Percentiles rank a stretch among this genome's conserved stretches.
phyloP scores from a whole-genome alignment of 1,140 invertebrate species.

The Ceratosolen solmsi region DNA sequence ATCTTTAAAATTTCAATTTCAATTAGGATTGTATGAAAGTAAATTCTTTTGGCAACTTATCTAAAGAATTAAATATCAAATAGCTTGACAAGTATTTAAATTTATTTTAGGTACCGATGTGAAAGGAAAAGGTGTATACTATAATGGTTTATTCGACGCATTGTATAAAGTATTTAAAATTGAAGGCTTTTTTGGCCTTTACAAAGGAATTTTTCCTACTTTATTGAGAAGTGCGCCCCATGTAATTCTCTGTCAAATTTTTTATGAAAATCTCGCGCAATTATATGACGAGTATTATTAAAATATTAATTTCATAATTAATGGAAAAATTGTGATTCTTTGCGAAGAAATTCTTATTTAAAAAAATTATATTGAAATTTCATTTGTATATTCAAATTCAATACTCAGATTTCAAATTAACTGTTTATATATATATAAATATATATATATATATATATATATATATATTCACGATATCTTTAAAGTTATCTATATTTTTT shows the following conservation, averaged over 20 bases:
- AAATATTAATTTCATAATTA: not conserved
- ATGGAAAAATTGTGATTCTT: not conserved
- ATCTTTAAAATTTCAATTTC: not conserved
- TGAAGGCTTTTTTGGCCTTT: conserved; percentile 85
- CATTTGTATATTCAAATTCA: no score
- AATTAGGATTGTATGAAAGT: not conserved
- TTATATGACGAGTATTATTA: conserved; percentile 52
- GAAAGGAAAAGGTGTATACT: conserved; percentile 79
- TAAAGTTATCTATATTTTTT: no score
- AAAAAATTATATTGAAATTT: no score
- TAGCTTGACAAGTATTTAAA: not conserved
- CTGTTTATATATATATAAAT: no score
- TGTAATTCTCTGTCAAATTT: conserved; percentile 86
- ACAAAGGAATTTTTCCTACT: conserved; percentile 86
- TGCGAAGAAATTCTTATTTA: not conserved
- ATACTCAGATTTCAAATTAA: no score
- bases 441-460: no score
- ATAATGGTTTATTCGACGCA: conserved; percentile 83
- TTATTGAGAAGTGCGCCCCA: conserved; percentile 89
- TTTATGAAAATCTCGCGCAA: conserved; percentile 85
- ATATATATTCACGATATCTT: no score
- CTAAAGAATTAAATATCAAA: no score
- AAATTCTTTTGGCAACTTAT: no score
- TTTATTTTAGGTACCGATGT: conserved; percentile 76
- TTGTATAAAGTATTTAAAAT: conserved; percentile 81